phyloP scores from a whole-genome alignment of 2,113 vertebrate species.

The Actenoides lindsayi region DNA sequence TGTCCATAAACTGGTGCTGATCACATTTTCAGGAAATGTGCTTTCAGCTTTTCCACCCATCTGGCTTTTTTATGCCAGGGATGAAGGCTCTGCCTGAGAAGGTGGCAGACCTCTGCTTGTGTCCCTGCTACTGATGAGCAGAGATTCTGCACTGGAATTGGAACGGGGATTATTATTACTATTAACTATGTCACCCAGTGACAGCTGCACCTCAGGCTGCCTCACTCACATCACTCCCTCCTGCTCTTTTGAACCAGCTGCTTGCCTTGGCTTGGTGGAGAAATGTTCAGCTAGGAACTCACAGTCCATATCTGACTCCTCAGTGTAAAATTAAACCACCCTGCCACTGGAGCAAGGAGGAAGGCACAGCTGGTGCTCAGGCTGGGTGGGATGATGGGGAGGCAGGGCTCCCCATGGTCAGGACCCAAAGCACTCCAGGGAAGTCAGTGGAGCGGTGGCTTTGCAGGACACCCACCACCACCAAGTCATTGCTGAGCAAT shows the following conservation, averaged over 20 bases:
- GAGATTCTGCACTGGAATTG: background rate
- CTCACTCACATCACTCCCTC: background rate
- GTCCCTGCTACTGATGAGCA: background rate
- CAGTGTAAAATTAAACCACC: background rate
- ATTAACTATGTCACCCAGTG: background rate
- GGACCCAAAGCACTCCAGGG: background rate
- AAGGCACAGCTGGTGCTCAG: background rate
- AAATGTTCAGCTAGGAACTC: background rate
- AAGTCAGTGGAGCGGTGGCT: background rate
- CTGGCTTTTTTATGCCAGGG: background rate
- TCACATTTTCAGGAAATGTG: background rate
- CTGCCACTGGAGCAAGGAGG: background rate
- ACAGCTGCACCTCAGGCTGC: background rate
- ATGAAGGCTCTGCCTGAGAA: background rate
- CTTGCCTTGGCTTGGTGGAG: background rate
- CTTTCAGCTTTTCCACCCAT: background rate
- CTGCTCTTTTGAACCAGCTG: conserved; percentile 30
- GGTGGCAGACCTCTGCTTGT: background rate
- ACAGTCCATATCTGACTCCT: background rate
- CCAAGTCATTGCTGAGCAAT: background rate
- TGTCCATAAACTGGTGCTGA: background rate
- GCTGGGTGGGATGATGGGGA: background rate
- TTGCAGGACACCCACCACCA: background rate
- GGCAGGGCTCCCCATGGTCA: background rate
- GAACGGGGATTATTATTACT: background rate